Conservation (phyloP, 2,113 vertebrate species). For the Progne subis region DNA sequence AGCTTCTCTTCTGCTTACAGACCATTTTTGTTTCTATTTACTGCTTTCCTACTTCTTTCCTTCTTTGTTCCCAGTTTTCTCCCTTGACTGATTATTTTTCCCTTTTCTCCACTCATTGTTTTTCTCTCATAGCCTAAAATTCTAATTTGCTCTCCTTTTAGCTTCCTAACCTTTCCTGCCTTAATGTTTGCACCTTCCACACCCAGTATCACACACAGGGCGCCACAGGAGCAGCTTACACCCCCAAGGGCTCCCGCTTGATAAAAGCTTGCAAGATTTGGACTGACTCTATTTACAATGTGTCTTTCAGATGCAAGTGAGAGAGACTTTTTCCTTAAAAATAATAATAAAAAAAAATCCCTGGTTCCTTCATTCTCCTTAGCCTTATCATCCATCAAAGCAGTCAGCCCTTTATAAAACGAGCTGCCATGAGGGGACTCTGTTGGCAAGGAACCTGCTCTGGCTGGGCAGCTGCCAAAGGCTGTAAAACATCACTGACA, state of each 20-base stretch:
- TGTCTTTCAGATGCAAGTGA: neutral
- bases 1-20: neutral
- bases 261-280: neutral
- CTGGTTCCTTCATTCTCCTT: neutral
- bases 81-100: neutral
- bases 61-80: neutral
- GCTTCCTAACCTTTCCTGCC: neutral
- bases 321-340: neutral
- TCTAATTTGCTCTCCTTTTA: neutral
- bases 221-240: neutral
- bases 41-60: neutral
- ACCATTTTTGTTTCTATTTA: neutral
- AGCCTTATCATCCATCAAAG: conserved; percentile 47
- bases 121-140: neutral
- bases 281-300: neutral
- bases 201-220: neutral
- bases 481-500: conserved; percentile 8
- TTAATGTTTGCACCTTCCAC: neutral
- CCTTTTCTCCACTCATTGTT: neutral
- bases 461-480: conserved; percentile 52
- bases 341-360: neutral
- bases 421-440: neutral
- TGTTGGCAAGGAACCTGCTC: conserved; percentile 34
- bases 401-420: neutral
- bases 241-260: neutral